These are phyloP conservation scores for Theodoxus fluviatilis DNA, from an alignment of 2,888 invertebrate genomes.

Conservation along the genomic window DNA sequence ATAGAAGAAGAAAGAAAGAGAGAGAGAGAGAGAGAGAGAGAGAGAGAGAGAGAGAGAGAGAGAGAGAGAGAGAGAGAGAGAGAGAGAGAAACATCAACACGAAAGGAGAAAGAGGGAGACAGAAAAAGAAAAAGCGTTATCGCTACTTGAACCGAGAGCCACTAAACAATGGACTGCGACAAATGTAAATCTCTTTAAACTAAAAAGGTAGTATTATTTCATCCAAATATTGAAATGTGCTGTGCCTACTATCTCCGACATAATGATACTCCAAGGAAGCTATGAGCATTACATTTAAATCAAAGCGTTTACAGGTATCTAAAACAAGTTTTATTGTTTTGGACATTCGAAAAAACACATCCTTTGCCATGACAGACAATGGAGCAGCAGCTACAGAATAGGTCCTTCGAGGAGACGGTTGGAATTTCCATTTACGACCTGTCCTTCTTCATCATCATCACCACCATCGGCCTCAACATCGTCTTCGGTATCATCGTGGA, in stretches of 20 bases:
- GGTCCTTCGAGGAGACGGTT: conserved; percentile 41
- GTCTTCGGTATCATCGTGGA: conserved; percentile 66
- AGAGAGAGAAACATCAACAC: background rate
- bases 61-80: background rate
- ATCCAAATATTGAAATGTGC: no score
- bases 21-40: background rate
- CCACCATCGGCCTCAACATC: conserved; percentile 64
- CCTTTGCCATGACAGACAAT: conserved; percentile 38
- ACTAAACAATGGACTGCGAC: no score
- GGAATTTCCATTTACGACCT: conserved; percentile 57
- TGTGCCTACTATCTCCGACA: no score
- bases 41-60: background rate
- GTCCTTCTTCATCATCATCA: conserved; percentile 63
- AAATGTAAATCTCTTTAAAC: no score
- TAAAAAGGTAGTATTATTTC: no score
- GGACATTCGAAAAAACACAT: no score
- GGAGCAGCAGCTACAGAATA: conserved; percentile 33
- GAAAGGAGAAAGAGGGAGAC: background rate
- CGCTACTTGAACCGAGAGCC: no score
- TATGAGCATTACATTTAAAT: no score
- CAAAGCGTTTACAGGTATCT: no score
- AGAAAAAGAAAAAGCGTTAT: background rate
- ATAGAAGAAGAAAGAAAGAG: conserved; percentile 1
- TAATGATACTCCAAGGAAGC: no score
- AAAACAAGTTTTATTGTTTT: no score